Conservation (phyloP, 2,113 vertebrate species). For the Struthidea cinerea region DNA sequence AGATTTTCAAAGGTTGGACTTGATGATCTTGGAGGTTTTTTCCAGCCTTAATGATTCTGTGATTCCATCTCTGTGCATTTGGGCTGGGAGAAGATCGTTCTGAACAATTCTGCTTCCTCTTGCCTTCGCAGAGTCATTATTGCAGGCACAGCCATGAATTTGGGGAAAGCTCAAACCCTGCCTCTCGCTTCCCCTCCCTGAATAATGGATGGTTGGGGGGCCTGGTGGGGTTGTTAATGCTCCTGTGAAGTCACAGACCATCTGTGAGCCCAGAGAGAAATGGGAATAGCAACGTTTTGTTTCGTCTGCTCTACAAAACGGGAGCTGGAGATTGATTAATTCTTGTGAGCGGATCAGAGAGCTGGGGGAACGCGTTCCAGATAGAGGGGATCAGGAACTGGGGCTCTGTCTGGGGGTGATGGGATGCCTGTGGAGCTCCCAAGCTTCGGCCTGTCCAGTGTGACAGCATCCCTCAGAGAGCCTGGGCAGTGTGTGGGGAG, state of each 20-base stretch:
- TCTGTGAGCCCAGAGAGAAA: not conserved
- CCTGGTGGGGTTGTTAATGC: not conserved
- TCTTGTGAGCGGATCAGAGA: not conserved
- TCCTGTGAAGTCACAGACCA: not conserved
- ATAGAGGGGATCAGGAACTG: fast-evolving
- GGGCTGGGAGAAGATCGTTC: not conserved
- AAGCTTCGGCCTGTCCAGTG: not conserved
- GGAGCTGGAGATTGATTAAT: not conserved
- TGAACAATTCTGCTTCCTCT: not conserved
- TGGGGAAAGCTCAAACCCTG: not conserved
- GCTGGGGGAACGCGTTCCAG: not conserved
- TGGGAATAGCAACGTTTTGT: not conserved
- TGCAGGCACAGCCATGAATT: not conserved
- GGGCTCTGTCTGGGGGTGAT: not conserved
- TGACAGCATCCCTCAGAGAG: not conserved
- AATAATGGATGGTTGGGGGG: not conserved
- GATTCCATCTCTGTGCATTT: not conserved
- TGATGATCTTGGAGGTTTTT: not conserved
- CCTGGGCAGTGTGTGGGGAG: not conserved
- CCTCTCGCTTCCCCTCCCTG: not conserved
- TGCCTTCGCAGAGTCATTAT: not conserved
- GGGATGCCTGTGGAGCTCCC: not conserved
- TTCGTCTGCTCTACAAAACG: not conserved
- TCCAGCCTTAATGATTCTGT: not conserved
- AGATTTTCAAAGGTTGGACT: not conserved